Conservation (phyloP, 2,888 invertebrate species). For the Ochlodes sylvanus region DNA sequence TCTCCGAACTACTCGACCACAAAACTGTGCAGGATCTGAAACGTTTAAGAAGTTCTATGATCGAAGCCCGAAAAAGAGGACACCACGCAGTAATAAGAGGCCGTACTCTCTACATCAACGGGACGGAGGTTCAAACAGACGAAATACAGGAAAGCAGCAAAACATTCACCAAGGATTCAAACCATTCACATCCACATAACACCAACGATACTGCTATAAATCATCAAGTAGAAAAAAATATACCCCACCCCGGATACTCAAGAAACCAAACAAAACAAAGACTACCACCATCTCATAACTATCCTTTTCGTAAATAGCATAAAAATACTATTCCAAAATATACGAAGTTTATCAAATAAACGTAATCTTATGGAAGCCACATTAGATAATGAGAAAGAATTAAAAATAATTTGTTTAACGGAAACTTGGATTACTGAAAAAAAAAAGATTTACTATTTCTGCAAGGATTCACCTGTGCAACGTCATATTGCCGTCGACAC, state of each 20-base stretch:
- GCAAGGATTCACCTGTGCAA: constrained; percentile 5
- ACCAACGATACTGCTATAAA: no score
- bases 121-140: background rate
- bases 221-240: no score
- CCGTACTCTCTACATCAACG: background rate
- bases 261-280: no score
- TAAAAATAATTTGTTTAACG: constrained; percentile 2
- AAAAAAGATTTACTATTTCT: constrained; percentile 3
- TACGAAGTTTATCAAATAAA: no score
- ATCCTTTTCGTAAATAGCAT: no score
- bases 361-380: no score
- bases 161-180: no score
- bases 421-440: constrained; percentile 9
- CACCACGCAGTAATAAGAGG: constrained; percentile 4
- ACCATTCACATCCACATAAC: no score
- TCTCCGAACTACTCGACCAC: background rate
- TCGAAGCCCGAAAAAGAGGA: constrained; percentile 10
- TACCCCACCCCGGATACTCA: no score
- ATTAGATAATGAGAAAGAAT: no score
- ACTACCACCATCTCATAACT: no score
- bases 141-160: background rate
- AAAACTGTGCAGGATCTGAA: background rate
- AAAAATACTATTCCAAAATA: no score
- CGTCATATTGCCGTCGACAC: background rate
- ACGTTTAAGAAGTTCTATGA: background rate